Conservation (phyloP, 2,113 vertebrate species). For the Odobenus rosmarus region DNA sequence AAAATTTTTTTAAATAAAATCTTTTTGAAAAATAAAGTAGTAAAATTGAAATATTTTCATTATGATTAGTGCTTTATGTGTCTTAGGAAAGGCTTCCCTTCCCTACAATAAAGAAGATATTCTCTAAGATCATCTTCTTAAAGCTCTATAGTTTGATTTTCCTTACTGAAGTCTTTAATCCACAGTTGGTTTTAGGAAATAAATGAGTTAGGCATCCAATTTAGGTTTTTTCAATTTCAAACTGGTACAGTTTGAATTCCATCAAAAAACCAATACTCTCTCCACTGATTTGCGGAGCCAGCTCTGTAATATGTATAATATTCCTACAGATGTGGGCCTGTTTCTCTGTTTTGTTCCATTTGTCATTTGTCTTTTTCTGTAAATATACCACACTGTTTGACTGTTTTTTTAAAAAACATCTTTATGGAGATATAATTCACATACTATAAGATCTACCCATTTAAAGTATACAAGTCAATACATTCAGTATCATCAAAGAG, state of each 20-base stretch:
- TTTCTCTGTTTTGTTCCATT: constrained; percentile 20
- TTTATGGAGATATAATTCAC: constrained; percentile 3
- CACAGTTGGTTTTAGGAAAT: not conserved
- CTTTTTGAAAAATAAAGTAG: not conserved
- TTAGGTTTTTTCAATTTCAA: not conserved
- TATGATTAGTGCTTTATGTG: not conserved
- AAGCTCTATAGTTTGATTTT: constrained; percentile 14
- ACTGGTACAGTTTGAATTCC: not conserved
- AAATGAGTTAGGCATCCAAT: not conserved
- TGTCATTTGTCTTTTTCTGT: constrained; percentile 31
- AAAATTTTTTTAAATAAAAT: not conserved
- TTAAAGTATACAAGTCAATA: not conserved
- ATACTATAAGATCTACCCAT: not conserved
- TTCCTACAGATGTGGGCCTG: not conserved
- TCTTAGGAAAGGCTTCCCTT: not conserved
- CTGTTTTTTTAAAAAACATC: not conserved
- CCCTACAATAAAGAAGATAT: not conserved
- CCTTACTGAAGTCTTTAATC: not conserved
- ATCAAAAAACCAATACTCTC: constrained; percentile 8
- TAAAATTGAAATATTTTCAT: not conserved
- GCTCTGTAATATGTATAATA: not conserved
- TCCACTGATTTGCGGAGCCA: not conserved
- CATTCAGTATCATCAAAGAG: constrained; percentile 9
- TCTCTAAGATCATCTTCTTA: not conserved
- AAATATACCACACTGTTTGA: not conserved